Conservation (phyloP, 2,113 vertebrate genomes). For the Gallinago jamesoni region DNA sequence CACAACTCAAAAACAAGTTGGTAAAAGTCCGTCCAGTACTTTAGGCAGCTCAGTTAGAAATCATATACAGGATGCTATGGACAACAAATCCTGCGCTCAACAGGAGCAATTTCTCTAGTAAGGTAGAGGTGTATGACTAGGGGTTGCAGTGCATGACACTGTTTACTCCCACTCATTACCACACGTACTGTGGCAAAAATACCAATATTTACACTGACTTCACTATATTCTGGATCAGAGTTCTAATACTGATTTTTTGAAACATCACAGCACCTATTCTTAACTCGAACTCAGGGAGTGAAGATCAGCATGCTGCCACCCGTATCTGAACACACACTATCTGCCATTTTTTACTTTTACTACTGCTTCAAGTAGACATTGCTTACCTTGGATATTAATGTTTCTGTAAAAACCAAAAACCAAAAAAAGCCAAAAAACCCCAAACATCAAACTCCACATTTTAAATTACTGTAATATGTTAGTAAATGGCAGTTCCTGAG, state of each 20-base stretch:
- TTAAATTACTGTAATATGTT: not conserved
- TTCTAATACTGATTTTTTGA: not conserved
- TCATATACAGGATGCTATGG: not conserved
- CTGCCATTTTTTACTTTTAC: not conserved
- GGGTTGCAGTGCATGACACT: not conserved
- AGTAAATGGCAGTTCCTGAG: conserved; percentile 8
- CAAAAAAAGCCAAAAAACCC: not conserved
- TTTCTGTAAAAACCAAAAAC: not conserved
- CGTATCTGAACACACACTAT: not conserved
- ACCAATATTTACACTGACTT: not conserved
- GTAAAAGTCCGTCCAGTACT: not conserved
- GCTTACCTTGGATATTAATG: not conserved
- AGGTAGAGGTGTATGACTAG: not conserved
- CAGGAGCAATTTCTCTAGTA: not conserved
- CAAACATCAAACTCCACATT: not conserved
- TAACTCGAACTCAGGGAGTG: not conserved
- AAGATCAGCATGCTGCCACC: not conserved
- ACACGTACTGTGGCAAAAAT: not conserved
- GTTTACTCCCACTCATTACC: not conserved
- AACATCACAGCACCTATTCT: not conserved
- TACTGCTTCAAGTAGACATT: not conserved
- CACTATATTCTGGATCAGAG: not conserved
- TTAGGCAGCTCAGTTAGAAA: not conserved
- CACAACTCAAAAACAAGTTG: not conserved
- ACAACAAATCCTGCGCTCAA: not conserved